Conservation (phyloP, 2,888 invertebrate species). For the Drosophila kambysellisi region DNA sequence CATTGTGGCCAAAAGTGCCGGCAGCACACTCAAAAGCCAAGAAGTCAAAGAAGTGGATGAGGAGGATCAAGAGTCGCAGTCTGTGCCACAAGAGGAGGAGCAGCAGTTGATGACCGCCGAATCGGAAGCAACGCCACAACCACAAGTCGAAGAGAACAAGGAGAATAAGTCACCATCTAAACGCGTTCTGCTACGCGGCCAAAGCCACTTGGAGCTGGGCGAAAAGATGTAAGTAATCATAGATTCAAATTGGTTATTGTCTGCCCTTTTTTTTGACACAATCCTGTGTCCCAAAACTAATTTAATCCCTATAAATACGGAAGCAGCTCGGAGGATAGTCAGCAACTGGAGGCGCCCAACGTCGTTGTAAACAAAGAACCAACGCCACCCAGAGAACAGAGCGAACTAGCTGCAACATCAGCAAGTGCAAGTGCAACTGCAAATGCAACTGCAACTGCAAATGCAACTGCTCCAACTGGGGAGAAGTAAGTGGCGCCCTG, state of each 20-base stretch:
- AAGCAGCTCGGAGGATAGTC: slow-evolving; percentile 61
- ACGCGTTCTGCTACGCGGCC: slow-evolving; percentile 77
- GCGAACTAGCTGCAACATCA: slow-evolving; percentile 36
- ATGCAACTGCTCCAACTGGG: slow-evolving; percentile 52
- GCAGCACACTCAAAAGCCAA: slow-evolving; percentile 67
- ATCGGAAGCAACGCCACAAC: slow-evolving; percentile 49
- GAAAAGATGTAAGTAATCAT: slow-evolving; percentile 82
- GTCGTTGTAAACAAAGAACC: slow-evolving; percentile 82
- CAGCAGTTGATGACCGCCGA: slow-evolving; percentile 59
- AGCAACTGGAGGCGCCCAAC: slow-evolving; percentile 53
- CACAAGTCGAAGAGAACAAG: slow-evolving; percentile 74
- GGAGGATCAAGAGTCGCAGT: slow-evolving; percentile 51
- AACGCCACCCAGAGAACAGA: slow-evolving; percentile 69
- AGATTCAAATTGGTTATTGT: background rate
- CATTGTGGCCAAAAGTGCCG: slow-evolving; percentile 66
- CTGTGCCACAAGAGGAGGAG: slow-evolving; percentile 52
- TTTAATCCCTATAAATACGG: slow-evolving; percentile 24
- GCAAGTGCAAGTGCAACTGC: background rate
- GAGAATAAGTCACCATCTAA: slow-evolving; percentile 81
- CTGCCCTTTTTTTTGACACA: slow-evolving; percentile 8
- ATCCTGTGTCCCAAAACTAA: slow-evolving; percentile 37
- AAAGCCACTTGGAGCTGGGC: slow-evolving; percentile 82
- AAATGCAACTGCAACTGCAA: background rate
- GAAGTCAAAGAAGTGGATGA: slow-evolving; percentile 82
- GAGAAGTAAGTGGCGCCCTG: slow-evolving; percentile 83